A percentile compares a stretch with the other conserved stretches of the same genome.
These are phyloP conservation scores for Brachionus paranguensis DNA, from an alignment of 1,140 invertebrate genomes.

Conservation along the genomic window DNA sequence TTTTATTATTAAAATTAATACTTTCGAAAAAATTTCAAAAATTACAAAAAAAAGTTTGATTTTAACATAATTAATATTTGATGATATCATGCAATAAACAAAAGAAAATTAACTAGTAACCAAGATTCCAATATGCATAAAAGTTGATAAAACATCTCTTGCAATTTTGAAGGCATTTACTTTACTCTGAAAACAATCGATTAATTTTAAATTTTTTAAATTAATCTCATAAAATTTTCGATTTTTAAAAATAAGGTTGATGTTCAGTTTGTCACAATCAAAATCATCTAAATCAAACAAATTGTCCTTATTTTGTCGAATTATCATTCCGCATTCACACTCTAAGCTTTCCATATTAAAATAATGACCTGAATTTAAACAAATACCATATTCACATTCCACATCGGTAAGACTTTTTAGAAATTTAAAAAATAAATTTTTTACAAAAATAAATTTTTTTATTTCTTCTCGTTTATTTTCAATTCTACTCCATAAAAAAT, in stretches of 20 bases:
- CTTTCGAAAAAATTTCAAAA: not conserved
- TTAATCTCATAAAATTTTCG: not conserved
- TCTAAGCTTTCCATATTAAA: not conserved
- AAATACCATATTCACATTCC: not conserved
- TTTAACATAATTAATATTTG: not conserved
- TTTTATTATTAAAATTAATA: not conserved
- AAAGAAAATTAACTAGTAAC: not conserved
- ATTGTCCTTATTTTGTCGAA: not conserved
- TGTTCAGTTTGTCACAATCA: not conserved
- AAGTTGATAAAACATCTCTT: conserved; percentile 21
- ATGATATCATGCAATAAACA: not conserved
- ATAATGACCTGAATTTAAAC: not conserved
- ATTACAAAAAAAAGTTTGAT: too few relatives aligned
- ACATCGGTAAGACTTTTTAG: not conserved
- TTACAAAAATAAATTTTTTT: not conserved
- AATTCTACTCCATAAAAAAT: not conserved
- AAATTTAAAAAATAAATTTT: not conserved
- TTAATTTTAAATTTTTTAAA: conserved; percentile 5
- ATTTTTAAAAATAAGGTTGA: not conserved
- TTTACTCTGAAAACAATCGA: conserved; percentile 17
- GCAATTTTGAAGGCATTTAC: not conserved
- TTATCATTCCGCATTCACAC: not conserved
- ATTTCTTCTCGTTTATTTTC: not conserved
- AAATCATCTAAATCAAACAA: not conserved
- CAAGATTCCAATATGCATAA: not conserved